phyloP scores from a whole-genome alignment of 2,113 vertebrate genomes.

The Leptobrachium leishanense region DNA sequence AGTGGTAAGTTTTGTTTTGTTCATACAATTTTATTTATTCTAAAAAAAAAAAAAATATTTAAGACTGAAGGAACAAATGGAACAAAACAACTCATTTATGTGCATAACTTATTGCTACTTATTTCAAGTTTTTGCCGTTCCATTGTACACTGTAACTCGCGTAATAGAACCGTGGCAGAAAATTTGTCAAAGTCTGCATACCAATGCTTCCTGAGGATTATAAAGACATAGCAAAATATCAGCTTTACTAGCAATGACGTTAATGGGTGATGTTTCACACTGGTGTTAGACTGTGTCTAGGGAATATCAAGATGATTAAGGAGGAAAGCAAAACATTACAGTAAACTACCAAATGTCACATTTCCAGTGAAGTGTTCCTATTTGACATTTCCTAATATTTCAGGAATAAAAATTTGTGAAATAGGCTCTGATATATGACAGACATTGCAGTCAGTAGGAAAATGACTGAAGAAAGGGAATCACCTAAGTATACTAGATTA shows the following conservation, averaged over 20 bases:
- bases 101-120: not conserved
- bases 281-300: conserved; percentile 15
- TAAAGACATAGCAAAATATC: conserved; percentile 23
- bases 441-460: too few relatives aligned
- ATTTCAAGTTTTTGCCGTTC: not conserved
- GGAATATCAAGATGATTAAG: conserved; percentile 20
- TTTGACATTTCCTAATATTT: not conserved
- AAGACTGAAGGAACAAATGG: too few relatives aligned
- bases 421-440: not conserved
- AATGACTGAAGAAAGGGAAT: too few relatives aligned
- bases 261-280: not conserved
- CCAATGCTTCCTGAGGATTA: conserved; percentile 23
- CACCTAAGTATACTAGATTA: too few relatives aligned
- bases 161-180: not conserved
- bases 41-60: not conserved
- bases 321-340: conserved; percentile 18
- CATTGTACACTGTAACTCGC: not conserved
- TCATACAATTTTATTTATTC: not conserved
- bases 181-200: conserved; percentile 19
- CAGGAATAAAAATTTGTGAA: not conserved
- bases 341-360: not conserved
- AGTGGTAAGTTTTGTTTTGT: conserved; percentile 66
- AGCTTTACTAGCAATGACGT: conserved; percentile 16
- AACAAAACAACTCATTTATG: too few relatives aligned
- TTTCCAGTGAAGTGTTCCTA: not conserved